phyloP scores from a whole-genome alignment of 92 coral and sea anemone genomes.

The Umimayanthus kanabou region DNA sequence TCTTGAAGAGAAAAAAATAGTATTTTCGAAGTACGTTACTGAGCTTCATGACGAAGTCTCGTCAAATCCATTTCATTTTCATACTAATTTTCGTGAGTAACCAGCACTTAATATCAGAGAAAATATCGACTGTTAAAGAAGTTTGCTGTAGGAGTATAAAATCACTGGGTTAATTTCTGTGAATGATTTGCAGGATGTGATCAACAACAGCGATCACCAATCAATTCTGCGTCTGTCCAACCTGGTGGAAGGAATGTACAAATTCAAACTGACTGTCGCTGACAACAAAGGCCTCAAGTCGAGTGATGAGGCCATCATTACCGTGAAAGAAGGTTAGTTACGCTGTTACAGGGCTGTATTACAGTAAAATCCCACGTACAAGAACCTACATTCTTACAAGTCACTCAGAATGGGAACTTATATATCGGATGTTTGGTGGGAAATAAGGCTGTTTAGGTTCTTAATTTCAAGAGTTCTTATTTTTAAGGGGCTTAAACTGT shows the following conservation, averaged over 20 bases:
- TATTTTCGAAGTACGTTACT: no score
- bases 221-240: slow-evolving; percentile 88
- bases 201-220: slow-evolving; percentile 89
- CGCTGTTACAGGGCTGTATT: not conserved
- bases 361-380: no score
- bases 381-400: no score
- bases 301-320: slow-evolving; percentile 77
- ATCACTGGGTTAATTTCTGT: not conserved
- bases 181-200: slow-evolving; percentile 72
- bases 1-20: no score
- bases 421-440: no score
- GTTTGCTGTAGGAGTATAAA: not conserved
- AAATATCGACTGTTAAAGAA: not conserved
- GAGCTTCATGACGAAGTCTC: no score
- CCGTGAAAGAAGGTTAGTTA: slow-evolving; percentile 87
- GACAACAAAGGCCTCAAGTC: slow-evolving; percentile 90
- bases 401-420: no score
- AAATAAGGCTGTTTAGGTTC: no score
- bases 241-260: slow-evolving; percentile 98
- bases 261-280: slow-evolving; percentile 84
- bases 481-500: no score
- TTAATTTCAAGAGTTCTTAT: no score
- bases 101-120: not conserved
- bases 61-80: no score
- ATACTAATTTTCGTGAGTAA: no score